Evolutionary conservation across 1,140 invertebrate genomes (phyloP).

Genomic region (Triops cancriformis): DNA sequence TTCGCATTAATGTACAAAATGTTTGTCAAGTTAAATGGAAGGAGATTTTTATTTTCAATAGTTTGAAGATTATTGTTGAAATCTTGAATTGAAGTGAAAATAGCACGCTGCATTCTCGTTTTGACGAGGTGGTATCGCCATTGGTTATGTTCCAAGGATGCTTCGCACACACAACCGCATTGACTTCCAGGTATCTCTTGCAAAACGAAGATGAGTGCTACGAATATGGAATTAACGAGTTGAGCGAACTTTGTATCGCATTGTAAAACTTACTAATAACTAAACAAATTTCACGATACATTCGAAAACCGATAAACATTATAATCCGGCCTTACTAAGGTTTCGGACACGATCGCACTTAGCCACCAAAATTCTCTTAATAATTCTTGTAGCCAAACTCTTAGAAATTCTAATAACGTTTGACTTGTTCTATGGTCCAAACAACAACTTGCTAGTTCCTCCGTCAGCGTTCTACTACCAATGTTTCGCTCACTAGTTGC

Average conservation of each 20-base stretch:
- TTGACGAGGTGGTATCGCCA: background rate
- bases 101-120: background rate
- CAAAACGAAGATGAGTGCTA: background rate
- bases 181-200: background rate
- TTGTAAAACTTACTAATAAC: too few relatives aligned
- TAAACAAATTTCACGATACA: too few relatives aligned
- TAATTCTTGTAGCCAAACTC: background rate
- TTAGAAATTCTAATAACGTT: background rate
- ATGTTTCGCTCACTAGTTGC: background rate
- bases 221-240: background rate
- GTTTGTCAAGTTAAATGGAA: background rate
- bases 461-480: background rate
- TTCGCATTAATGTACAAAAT: background rate
- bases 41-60: too few relatives aligned
- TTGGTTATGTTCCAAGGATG: background rate
- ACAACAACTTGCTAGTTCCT: background rate
- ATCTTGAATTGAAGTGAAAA: background rate
- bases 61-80: too few relatives aligned
- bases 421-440: background rate
- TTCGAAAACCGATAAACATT: too few relatives aligned
- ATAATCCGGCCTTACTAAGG: too few relatives aligned
- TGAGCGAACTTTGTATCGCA: background rate
- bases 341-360: too few relatives aligned
- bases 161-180: background rate
- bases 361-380: too few relatives aligned